A percentile compares a stretch with the other conserved stretches of the same genome.
phyloP scores from a whole-genome alignment of 64 coral and sea anemone species.

The Montipora foliosa region DNA sequence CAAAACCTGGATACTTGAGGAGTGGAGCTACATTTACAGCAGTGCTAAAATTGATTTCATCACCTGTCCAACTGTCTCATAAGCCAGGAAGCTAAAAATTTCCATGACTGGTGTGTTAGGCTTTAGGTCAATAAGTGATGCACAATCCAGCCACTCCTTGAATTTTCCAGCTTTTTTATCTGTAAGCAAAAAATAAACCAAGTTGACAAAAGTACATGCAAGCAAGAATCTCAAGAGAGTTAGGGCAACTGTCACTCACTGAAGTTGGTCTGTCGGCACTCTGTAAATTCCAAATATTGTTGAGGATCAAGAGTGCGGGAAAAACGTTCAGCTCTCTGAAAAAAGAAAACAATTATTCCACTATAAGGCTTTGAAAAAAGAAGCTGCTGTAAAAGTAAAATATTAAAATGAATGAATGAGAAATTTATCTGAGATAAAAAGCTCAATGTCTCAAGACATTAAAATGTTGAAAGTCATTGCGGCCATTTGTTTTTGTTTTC shows the following conservation, averaged over 20 bases:
- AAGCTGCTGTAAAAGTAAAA: no score
- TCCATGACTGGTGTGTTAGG: slow-evolving; percentile 99
- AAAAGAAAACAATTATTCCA: neutral
- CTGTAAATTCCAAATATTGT: slow-evolving; percentile 83
- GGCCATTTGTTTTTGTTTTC: no score
- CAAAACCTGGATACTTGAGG: no score
- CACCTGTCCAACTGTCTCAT: slow-evolving; percentile 95
- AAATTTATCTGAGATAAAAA: no score
- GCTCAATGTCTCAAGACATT: neutral
- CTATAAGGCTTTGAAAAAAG: neutral
- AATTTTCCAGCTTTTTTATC: slow-evolving; percentile 99
- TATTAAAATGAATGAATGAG: neutral
- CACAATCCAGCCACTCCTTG: slow-evolving; percentile 98
- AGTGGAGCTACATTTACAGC: no score
- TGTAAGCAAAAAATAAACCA: slow-evolving; percentile 20
- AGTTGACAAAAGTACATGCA: neutral
- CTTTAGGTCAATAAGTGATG: slow-evolving; percentile 94
- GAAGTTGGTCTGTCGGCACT: slow-evolving; percentile 85
- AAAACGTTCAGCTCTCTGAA: slow-evolving; percentile 75
- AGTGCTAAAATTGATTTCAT: neutral
- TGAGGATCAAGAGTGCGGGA: slow-evolving; percentile 83
- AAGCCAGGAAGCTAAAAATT: slow-evolving; percentile 94
- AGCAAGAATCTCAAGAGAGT: neutral
- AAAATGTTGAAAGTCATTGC: neutral
- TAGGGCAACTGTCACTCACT: slow-evolving; percentile 56